Evolutionary conservation across 2,113 vertebrate genomes (phyloP), one percentile per base, ranked within the genome.

Genomic region (Percopsis transmontana): DNA sequence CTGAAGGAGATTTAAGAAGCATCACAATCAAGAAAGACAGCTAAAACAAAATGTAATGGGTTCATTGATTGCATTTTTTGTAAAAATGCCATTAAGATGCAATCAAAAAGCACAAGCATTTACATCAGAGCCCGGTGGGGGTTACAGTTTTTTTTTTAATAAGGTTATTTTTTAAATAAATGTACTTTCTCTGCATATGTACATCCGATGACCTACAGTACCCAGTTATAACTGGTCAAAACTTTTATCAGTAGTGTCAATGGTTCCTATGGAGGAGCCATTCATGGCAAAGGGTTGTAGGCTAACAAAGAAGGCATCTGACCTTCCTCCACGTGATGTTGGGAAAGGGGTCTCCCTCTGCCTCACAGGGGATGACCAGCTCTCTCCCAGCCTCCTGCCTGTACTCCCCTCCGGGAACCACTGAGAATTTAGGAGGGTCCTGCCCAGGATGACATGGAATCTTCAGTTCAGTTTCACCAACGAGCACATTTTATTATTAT

Each of bases 331-430:
- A 99, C 62, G 96, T 94, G 92, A 99, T 98, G 90, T 96, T 94
- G 61, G 97, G 97, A 82, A 96, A 98, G 65, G 97, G 97, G 86
- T 99, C 97, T 92, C 97, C 96, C 20, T 97, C 96, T 2, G 97
- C 97, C 47, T 96, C 97, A 58, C 97, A 99, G 83, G 97, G 97
- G 82, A 99, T 97, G 81, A 97, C 91, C 77, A 99, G 94, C 84
- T 98, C 97, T 92, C 96, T 95, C 87, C 97, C 97, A 51, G 95
- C 95, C 91, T 99, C 97, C 90, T 99, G 97, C 90, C 97, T 94
- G 88, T 99, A 99, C 89, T 98, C 96, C 94, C 97, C 97, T 92
- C 96, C 97, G 85, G 97, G 97, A 94, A 98, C 96, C 95, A 98
- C 97, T 91, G 96, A 96, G 87, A 99, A 98, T 91, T 98, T 98